These are phyloP conservation scores for Balanococcus diminutus DNA, from an alignment of 2,888 invertebrate species.

Conservation along the genomic window DNA sequence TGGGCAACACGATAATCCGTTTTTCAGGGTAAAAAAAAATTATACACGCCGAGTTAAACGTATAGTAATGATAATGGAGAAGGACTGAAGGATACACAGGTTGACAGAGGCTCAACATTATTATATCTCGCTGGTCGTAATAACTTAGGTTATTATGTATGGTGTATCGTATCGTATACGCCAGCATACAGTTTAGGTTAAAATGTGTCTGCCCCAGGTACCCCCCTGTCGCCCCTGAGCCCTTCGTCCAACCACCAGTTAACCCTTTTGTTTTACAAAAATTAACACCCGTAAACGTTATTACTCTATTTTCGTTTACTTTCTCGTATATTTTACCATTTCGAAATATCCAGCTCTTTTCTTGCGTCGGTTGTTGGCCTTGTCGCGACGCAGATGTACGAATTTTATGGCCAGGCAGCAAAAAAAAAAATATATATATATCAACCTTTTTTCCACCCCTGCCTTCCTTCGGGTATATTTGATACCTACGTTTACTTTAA, in stretches of 20 bases:
- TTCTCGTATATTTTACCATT: slow-evolving; percentile 2
- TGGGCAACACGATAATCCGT: not conserved
- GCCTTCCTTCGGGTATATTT: not conserved
- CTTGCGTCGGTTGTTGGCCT: not conserved
- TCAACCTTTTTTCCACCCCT: not conserved
- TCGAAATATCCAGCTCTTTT: not conserved
- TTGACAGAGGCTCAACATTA: slow-evolving; percentile 5
- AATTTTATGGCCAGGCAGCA: not conserved
- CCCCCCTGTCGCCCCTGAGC: not conserved
- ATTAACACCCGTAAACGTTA: slow-evolving; percentile 49
- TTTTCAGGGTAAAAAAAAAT: not conserved
- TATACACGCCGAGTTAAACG: not conserved
- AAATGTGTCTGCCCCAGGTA: not conserved
- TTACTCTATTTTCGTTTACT: slow-evolving; percentile 3
- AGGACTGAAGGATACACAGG: not conserved
- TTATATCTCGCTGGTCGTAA: not conserved
- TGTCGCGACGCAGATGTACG: not conserved
- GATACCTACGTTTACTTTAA: not conserved
- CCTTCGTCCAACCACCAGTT: not conserved
- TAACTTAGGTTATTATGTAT: not conserved
- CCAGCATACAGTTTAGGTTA: not conserved
- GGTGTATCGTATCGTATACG: slow-evolving; percentile 2
- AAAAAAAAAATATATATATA: too few relatives aligned
- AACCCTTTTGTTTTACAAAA: slow-evolving; percentile 48
- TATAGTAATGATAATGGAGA: not conserved